phyloP scores from a whole-genome alignment of 2,888 invertebrate genomes.

The Epinotia nisella region DNA sequence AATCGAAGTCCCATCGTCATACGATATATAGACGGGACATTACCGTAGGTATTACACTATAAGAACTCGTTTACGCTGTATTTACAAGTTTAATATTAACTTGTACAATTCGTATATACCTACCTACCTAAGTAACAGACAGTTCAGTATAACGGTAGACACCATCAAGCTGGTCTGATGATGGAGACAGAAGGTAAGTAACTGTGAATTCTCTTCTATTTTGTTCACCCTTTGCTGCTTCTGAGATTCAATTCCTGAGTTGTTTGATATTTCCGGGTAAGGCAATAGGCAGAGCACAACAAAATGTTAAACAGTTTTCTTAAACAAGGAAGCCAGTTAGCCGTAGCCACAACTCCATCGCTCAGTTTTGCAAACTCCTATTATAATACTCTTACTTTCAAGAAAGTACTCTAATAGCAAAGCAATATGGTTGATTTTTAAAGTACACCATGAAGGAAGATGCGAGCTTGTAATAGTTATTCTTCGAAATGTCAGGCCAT shows the following conservation, averaged over 20 bases:
- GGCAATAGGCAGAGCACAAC: slow-evolving; percentile 12
- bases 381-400: neutral
- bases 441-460: neutral
- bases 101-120: too few species aligned
- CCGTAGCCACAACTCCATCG: slow-evolving; percentile 19
- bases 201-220: too few species aligned
- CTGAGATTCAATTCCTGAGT: slow-evolving; percentile 8
- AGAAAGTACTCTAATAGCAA: neutral
- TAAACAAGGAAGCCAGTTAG: slow-evolving; percentile 40
- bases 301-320: slow-evolving; percentile 33
- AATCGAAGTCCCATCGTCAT: too few species aligned
- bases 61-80: too few species aligned
- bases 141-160: too few species aligned
- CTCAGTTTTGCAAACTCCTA: slow-evolving; percentile 3
- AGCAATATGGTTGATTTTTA: neutral
- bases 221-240: neutral
- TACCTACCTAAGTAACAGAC: too few species aligned
- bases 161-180: too few species aligned
- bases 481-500: slow-evolving; percentile 66
- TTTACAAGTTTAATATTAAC: too few species aligned
- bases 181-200: too few species aligned
- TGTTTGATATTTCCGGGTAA: slow-evolving; percentile 10
- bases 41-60: neutral
- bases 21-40: too few species aligned
- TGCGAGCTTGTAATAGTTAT: slow-evolving; percentile 50